phyloP scores from a whole-genome alignment of 2,888 invertebrate genomes.

The Lycaena phlaeas region DNA sequence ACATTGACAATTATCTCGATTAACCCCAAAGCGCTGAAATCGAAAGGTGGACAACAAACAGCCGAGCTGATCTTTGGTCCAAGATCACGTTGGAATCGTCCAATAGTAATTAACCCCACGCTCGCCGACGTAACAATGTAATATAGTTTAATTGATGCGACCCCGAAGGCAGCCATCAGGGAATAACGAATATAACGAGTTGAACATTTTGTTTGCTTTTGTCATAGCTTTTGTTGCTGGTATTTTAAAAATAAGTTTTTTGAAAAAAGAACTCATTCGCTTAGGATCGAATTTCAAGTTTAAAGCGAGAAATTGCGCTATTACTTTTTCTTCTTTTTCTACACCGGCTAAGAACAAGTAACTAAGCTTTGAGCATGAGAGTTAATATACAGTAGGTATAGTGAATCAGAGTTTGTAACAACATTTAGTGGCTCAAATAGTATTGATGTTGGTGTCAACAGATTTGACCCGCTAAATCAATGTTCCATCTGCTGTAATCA shows the following conservation, averaged over 20 bases:
- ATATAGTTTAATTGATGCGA: constrained; percentile 67
- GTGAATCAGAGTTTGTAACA: constrained; percentile 26
- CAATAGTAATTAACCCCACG: constrained; percentile 64
- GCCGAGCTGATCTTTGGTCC: constrained; percentile 28
- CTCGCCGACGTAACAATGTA: constrained; percentile 54
- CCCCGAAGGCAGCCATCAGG: constrained; percentile 45
- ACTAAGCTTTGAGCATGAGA: too few relatives aligned
- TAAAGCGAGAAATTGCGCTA: too few relatives aligned
- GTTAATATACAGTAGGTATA: not conserved
- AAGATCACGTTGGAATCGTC: constrained; percentile 53
- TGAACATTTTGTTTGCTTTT: constrained; percentile 11
- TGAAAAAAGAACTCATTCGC: too few relatives aligned
- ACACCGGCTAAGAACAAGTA: too few relatives aligned
- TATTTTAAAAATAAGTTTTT: too few relatives aligned
- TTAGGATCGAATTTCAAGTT: too few relatives aligned
- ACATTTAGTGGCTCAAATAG: constrained; percentile 39
- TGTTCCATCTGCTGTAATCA: constrained; percentile 49
- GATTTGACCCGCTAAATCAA: constrained; percentile 63
- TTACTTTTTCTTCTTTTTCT: too few relatives aligned
- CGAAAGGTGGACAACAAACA: constrained; percentile 52
- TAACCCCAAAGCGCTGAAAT: constrained; percentile 30
- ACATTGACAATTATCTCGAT: constrained; percentile 6
- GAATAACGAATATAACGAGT: constrained; percentile 22
- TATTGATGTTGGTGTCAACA: constrained; percentile 61
- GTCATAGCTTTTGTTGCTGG: not conserved